Conservation (phyloP, 2,113 vertebrate species). For the Heterocephalus glaber region DNA sequence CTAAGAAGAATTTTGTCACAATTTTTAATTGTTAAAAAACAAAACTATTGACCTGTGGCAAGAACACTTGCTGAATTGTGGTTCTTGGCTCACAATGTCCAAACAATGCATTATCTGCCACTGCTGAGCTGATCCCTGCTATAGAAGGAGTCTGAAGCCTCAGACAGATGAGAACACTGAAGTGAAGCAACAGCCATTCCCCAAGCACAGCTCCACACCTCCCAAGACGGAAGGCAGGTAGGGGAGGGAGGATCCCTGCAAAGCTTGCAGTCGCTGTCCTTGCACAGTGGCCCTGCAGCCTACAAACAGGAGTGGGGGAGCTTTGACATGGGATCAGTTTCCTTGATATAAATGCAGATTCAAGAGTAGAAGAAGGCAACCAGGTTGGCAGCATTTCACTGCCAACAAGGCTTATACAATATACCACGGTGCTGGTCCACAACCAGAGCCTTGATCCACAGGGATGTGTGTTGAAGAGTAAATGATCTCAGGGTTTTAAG, state of each 20-base stretch:
- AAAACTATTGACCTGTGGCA: background rate
- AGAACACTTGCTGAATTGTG: background rate
- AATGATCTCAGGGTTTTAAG: background rate
- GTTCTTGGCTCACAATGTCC: background rate
- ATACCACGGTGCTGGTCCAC: background rate
- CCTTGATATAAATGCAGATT: background rate
- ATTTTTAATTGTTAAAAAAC: background rate
- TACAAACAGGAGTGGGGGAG: background rate
- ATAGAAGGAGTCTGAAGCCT: background rate
- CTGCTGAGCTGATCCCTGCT: background rate
- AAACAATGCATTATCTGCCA: background rate
- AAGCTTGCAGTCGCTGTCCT: background rate
- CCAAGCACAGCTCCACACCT: background rate
- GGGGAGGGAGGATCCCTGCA: background rate
- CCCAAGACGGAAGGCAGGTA: accelerated
- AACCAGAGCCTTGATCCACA: background rate
- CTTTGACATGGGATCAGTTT: background rate
- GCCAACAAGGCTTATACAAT: too few species aligned
- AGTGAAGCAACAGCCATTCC: background rate
- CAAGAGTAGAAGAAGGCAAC: background rate
- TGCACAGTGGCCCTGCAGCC: background rate
- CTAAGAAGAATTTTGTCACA: background rate
- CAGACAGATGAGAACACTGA: background rate
- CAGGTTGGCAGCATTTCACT: background rate
- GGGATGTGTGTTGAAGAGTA: background rate